Conservation (phyloP, 1,140 invertebrate genomes). For the Drosophila arizonae region DNA sequence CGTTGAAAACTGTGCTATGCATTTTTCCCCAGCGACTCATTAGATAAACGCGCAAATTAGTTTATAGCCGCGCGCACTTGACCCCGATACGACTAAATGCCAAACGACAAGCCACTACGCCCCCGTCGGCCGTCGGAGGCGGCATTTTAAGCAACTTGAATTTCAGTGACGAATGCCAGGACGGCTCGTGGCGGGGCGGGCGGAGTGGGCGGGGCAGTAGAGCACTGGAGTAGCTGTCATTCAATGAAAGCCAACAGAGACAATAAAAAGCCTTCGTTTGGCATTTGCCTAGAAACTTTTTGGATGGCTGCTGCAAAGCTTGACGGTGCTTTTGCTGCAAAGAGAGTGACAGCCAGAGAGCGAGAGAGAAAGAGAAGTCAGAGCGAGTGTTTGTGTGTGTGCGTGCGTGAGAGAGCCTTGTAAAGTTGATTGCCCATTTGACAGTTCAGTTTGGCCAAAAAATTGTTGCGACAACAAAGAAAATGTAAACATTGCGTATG, state of each 20-base stretch:
- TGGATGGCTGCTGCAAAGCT: conserved; percentile 53
- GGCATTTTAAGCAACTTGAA: conserved; percentile 35
- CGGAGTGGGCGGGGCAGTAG: not conserved
- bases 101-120: not conserved
- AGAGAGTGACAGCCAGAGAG: conserved; percentile 22
- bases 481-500: conserved; percentile 76
- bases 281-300: conserved; percentile 50
- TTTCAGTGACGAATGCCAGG: conserved; percentile 42
- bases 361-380: conserved; percentile 1
- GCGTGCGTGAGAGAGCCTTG: conserved; percentile 8
- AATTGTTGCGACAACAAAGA: conserved; percentile 68
- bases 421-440: conserved; percentile 69
- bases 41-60: conserved; percentile 59
- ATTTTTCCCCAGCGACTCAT: conserved; percentile 57
- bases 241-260: conserved; percentile 24
- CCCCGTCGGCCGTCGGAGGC: not conserved
- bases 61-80: conserved; percentile 66
- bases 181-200: not conserved
- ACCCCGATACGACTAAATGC: conserved; percentile 50
- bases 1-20: conserved; percentile 46
- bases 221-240: conserved; percentile 14
- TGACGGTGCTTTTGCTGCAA: conserved; percentile 65
- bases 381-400: not conserved
- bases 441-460: conserved; percentile 54
- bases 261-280: conserved; percentile 45